A percentile compares a stretch with the other conserved stretches of the same genome.
These are phyloP conservation scores for Macaria notata DNA, from an alignment of 2,888 invertebrate genomes.

Conservation along the genomic window DNA sequence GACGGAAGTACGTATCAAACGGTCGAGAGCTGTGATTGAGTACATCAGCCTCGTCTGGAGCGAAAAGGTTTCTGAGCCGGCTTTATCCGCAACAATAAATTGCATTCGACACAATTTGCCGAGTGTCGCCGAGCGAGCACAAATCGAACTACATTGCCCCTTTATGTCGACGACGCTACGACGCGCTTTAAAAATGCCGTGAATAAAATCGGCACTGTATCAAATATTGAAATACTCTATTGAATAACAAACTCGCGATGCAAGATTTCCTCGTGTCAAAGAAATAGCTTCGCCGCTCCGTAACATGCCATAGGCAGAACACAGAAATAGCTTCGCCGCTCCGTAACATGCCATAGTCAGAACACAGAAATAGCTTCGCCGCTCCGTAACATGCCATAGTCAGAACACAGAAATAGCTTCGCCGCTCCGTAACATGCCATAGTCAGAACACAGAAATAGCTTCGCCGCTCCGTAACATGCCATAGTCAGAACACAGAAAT, in stretches of 20 bases:
- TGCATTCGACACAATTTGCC: constrained; percentile 52
- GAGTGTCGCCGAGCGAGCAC: constrained; percentile 31
- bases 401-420: constrained; percentile 22
- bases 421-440: constrained; percentile 10
- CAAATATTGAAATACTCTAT: constrained; percentile 9
- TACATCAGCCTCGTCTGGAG: constrained; percentile 41
- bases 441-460: constrained; percentile 1
- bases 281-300: constrained; percentile 1
- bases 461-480: constrained; percentile 9
- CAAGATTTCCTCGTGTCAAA: constrained; percentile 3
- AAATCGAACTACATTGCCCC: constrained; percentile 30
- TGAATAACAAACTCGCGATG: constrained; percentile 6
- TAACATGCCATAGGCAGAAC: constrained; percentile 26
- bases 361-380: constrained; percentile 22
- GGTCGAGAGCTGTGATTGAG: constrained; percentile 40
- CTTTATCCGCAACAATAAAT: constrained; percentile 51
- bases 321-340: too few species aligned
- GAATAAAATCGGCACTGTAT: constrained; percentile 6
- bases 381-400: too few species aligned
- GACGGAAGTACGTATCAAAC: constrained; percentile 17
- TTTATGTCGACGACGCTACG: constrained; percentile 22
- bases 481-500: constrained; percentile 28
- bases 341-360: too few species aligned
- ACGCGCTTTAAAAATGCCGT: constrained; percentile 12
- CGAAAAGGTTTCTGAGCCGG: constrained; percentile 37